Evolutionary conservation across 2,888 invertebrate species (phyloP), one percentile per base, ranked within the genome.

Genomic region (Xiphydria camelus): DNA sequence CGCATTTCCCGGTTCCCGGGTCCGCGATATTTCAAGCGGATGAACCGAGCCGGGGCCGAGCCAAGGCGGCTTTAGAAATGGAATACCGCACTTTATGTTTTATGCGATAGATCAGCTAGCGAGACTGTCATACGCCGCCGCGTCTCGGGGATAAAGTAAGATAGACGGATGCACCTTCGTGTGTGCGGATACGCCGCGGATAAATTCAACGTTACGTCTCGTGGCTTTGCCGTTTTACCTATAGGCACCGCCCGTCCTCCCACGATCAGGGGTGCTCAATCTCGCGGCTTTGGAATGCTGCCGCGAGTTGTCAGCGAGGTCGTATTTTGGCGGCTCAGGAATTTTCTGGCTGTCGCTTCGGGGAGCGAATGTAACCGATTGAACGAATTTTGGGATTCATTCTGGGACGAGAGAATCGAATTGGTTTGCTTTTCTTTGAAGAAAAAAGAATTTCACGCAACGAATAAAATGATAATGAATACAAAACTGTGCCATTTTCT

Each of bases 71-170:
- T 70, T 70, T 66, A 70, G 70, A 68, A 73, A 71, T 68, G 71
- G 71, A 72, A 73, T 70, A 73, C 67, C 66, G 70, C 68, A 68
- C 71, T 73, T 71, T 71, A 73, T 71, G 72, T 73, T 74, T 74
- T 71, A 72, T 73, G 69, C 69, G 73, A 74, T 74, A 73, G 74
- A 74, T 74, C 73, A 73, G 72, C 73, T 65, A 64, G 70, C 61
- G 59, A 57, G 66, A 52, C 68, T 71, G 72, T 73, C 71, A 68
- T 72, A 73, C 67, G 65, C 59, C 57, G 62, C 60, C 56, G 61
- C 68, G 62, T 70, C 60, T 65, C 63, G 60, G 65, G 71, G 68
- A 73, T 74, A 70, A 73, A 73, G 73, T 68, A 72, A 73, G 73
- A 74, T 70, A 70, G 72, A 74, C 73, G 71, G 67, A 73, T 71